Base-by-base conservation (phyloP, 2,797 vertebrate species). In the Acestrorhynchus altus region DNA sequence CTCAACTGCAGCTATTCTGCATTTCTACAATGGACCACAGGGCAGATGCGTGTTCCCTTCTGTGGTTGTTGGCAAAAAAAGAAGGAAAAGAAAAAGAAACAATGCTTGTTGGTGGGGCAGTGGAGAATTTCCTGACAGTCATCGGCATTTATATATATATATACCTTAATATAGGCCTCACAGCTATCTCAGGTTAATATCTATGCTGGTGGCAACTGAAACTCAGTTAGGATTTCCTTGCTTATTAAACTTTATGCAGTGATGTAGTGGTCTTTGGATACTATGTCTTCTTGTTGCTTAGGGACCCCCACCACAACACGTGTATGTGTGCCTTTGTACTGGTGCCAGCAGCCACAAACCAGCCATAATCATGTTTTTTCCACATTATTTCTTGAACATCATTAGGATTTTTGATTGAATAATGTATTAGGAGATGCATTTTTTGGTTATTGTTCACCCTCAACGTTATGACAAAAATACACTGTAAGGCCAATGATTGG, bases 1-100 rank as follows among this genome's bases (percentile, higher is more conserved):
- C 73, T 81, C 78, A 71, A 70, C 44, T 73, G 16, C 11, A 78
- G 68, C 69, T 74, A 76, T 76, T 78, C 68, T 72, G 57, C 49
- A 72, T 40, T 65, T 75, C 40, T 57, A 65, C 61, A 70, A 63
- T 51, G 60, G 54, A 80, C 47, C 39, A 54, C 74, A 39, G 42
- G 44, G 42, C 76, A 52, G 2, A 16, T 59, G n/a, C 20, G 22
- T 44, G 15, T 31, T 78, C 16, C 42, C 20, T 68, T 15, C n/a
- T 18, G 12, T 44, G 54, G 1, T 49, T 54, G 65, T 57, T 79
- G 65, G 35, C 77, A 78, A 52, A 64, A 11, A 39, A 18, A 18
- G 13, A 57, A 13, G 11, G 18, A 56, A 49, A 49, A 49, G 18
- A 52, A 20, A 63, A 39, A 39, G n/a, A 68, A 79, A 31, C 54